Evolutionary conservation across 2,888 invertebrate species (phyloP), one percentile per base, ranked within the genome.

Genomic region (Parnassius smintheus): DNA sequence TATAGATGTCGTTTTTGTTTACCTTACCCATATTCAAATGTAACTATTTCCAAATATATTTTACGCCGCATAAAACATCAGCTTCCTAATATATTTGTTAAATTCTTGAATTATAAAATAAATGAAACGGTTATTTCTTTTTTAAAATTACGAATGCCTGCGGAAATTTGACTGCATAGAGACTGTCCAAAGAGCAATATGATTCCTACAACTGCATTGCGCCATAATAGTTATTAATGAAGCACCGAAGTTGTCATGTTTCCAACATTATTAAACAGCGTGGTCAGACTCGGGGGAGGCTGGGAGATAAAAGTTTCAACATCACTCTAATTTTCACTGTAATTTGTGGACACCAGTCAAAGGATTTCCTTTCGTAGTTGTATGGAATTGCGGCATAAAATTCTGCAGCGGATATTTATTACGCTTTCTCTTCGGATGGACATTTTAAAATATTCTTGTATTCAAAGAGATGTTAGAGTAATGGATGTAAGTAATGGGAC

Each of bases 221-320:
- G 66, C 59, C 65, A 67, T 70, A 69, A 68, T 66, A 67, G 69
- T 68, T 69, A 70, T 66, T 68, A 58, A 59, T 62, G 70, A 69
- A 72, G 72, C 70, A 72, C 56, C 72, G 72, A 74, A 69, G 68
- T 68, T 67, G 62, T 65, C 64, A 63, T 66, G 64, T 64, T 64
- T 66, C 59, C 56, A 63, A 64, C 64, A 67, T 65, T 62, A 62
- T 63, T 58, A 58, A 61, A 51, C 63, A 61, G 49, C 59, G 53
- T 64, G 64, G 64, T 64, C 64, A 64, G 60, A 64, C 64, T 60
- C 64, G 49, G 53, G 64, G 64, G 64, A 64, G 57, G 56, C 64
- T 53, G 60, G 51, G 49, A 60, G 53, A 61, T 60, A 60, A 64
- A 64, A 64, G 48, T 60, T 60, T 64, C 53, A 64, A 60, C 60